These are phyloP conservation scores for Venustoraphidia nigricollis DNA, from an alignment of 2,888 invertebrate species.

Conservation along the genomic window DNA sequence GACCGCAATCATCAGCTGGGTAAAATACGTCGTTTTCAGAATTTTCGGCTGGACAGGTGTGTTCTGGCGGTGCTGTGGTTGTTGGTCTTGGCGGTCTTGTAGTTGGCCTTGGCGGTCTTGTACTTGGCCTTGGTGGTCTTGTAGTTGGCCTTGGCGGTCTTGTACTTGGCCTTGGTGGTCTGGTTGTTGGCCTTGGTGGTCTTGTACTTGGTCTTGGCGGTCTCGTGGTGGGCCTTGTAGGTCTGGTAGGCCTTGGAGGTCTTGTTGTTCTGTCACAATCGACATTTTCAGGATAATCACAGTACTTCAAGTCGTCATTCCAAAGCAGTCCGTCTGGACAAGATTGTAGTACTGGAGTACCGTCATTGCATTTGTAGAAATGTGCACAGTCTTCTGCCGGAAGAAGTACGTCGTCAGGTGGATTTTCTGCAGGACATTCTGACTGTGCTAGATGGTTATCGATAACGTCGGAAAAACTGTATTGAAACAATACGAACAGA, in stretches of 20 bases:
- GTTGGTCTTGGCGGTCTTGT: too few relatives aligned
- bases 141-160: too few relatives aligned
- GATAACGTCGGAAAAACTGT: too few relatives aligned
- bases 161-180: too few relatives aligned
- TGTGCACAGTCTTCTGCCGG: neutral
- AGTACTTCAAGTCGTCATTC: neutral
- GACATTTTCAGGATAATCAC: conserved; percentile 2
- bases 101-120: too few relatives aligned
- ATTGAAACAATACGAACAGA: too few relatives aligned
- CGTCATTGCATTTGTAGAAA: conserved; percentile 1
- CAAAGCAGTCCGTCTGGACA: neutral
- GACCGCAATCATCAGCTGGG: neutral
- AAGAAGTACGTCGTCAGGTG: neutral
- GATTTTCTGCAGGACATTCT: neutral
- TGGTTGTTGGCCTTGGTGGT: neutral
- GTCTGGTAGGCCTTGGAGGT: neutral
- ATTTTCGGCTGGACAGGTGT: neutral
- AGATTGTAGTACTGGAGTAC: neutral
- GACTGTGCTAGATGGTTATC: too few relatives aligned
- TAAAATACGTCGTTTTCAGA: neutral
- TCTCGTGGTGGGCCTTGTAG: neutral
- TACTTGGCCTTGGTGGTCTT: too few relatives aligned
- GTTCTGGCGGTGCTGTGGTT: neutral
- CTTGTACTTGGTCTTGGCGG: neutral
- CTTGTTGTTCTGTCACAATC: neutral